Evolutionary conservation across 37 sponge, comb jelly and placozoan species (phyloP), one percentile per base, ranked within the genome.

Genomic region (Halichondria panicea): DNA sequence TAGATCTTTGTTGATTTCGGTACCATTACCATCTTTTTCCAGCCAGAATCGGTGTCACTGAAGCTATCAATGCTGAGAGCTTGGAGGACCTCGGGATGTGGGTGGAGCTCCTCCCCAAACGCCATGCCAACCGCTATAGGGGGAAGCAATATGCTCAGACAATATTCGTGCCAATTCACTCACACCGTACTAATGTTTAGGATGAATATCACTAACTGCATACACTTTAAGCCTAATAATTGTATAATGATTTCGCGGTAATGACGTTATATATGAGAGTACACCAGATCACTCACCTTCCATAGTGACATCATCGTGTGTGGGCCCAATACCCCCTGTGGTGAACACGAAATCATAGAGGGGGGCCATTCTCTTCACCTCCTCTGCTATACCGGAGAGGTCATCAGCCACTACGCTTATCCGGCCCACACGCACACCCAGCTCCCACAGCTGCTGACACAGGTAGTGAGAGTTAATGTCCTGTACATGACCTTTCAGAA

Each of bases 291-390:
- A 59, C 74, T 33, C 45, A 82, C 95, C 95, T 75, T 87, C 88
- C 56, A 94, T 55, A 22, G 95, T 94, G 73, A 94, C 85, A 77
- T 94, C 95, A 87, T 94, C 95, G 58, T 91, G 91, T 25, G 95
- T 94, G 0, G 91, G 91, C 37, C 95, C 95, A 18, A 94, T 50
- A 7, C 95, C 95, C 34, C 95, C 95, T 11, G 88, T 60, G 33
- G 95, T 94, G 31, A 94, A 27, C 8, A 94, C 88, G 61, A 73
- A 82, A 38, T 89, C 79, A 43, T 80, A 84, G 15, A 31, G 3
- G 1, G 55, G 27, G 0, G 91, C 63, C 31, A 84, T 66, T 22
- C 25, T 12, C 35, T 39, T 43, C 30, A 94, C 91, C 43, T 89
- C 85, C 18, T 73, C 54, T 11, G 82, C 84, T 37, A 94, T 91